Conservation (phyloP, 1,140 invertebrate species). For the Dendroctonus valens region DNA sequence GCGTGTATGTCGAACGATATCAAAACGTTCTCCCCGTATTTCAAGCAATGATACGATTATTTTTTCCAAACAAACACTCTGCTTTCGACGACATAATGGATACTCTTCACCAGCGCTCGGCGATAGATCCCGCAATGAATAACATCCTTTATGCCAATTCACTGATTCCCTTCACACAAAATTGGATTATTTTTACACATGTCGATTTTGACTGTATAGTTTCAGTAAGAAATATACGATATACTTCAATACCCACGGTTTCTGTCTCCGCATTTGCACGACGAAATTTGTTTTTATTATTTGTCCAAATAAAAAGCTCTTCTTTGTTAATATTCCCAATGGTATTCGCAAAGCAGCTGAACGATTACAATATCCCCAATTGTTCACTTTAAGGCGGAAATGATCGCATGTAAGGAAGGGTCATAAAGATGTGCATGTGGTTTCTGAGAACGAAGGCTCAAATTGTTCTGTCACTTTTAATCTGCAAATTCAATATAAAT, state of each 20-base stretch:
- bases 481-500: too few species aligned
- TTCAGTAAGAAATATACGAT: conserved; percentile 35
- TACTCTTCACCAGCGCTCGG: conserved; percentile 25
- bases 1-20: too few species aligned
- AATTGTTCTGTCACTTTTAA: too few species aligned
- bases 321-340: conserved; percentile 15
- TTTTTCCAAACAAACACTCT: conserved; percentile 26
- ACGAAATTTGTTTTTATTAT: conserved; percentile 29
- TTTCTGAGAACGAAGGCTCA: too few species aligned
- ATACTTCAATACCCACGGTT: conserved; percentile 31
- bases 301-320: conserved; percentile 25
- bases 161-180: conserved; percentile 41
- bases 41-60: conserved; percentile 25
- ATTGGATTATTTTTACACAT: conserved; percentile 44
- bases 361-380: conserved; percentile 1
- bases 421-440: too few species aligned
- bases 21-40: conserved; percentile 1
- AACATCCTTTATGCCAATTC: conserved; percentile 39
- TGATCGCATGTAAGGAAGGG: too few species aligned
- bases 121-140: conserved; percentile 41
- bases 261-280: conserved; percentile 13
- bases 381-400: too few species aligned
- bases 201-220: conserved; percentile 38
- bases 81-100: conserved; percentile 27
- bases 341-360: conserved; percentile 21